These are phyloP conservation scores for Anabas testudineus DNA, from an alignment of 2,797 vertebrate species.

Conservation along the genomic window DNA sequence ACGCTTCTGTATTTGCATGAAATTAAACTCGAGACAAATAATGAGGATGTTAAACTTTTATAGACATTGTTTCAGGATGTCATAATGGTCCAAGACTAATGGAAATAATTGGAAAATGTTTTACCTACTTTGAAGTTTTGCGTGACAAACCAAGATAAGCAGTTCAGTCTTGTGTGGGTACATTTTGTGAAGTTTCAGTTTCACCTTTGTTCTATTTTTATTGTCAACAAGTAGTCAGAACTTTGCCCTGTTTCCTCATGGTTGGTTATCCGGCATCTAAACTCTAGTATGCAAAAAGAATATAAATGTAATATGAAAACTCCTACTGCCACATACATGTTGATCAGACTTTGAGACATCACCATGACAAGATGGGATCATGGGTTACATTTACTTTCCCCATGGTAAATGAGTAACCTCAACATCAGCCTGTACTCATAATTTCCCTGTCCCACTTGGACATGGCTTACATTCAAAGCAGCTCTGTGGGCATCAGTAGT, in stretches of 20 bases:
- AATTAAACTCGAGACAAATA: not conserved
- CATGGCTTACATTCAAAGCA: slow-evolving; percentile 46
- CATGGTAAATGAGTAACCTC: slow-evolving; percentile 66
- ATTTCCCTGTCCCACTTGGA: slow-evolving; percentile 43
- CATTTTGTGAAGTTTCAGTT: slow-evolving; percentile 3
- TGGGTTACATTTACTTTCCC: slow-evolving; percentile 17
- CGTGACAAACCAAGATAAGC: not conserved
- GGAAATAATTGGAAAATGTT: not conserved
- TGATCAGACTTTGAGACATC: slow-evolving; percentile 52
- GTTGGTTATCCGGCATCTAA: slow-evolving; percentile 1
- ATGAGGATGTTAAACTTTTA: not conserved
- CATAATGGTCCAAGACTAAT: not conserved
- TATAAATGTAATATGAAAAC: not conserved
- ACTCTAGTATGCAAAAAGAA: not conserved
- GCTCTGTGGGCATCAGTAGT: slow-evolving; percentile 50
- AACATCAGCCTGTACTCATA: slow-evolving; percentile 30
- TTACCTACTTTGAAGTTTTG: not conserved
- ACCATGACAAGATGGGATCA: too few species aligned
- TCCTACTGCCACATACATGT: not conserved
- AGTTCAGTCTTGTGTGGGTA: not conserved
- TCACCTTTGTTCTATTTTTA: slow-evolving; percentile 45
- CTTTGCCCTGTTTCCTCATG: slow-evolving; percentile 3
- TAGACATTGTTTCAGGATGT: not conserved
- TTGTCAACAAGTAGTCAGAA: slow-evolving; percentile 28
- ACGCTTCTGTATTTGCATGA: slow-evolving; percentile 15